phyloP scores from a whole-genome alignment of 2,888 invertebrate species.

The Seira musarum region DNA sequence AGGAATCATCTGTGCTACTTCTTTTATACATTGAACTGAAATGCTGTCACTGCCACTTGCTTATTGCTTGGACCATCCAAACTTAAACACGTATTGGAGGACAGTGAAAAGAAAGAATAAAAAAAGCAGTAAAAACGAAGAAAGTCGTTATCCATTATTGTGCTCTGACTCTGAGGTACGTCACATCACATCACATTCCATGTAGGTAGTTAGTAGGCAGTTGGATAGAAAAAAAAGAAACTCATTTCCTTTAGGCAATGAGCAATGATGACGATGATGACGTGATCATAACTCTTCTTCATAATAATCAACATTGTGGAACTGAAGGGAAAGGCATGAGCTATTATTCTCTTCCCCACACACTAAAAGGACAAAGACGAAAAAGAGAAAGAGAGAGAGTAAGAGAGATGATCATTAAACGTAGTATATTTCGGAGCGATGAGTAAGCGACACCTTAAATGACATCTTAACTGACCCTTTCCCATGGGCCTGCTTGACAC shows the following conservation, averaged over 20 bases:
- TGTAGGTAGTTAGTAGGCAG: neutral
- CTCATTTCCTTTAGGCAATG: slow-evolving; percentile 28
- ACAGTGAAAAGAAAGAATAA: neutral
- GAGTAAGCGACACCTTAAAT: slow-evolving; percentile 22
- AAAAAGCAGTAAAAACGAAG: slow-evolving; percentile 18
- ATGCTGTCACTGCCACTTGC: too few species aligned
- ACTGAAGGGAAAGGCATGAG: slow-evolving; percentile 1
- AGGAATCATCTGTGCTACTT: neutral
- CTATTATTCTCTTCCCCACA: neutral
- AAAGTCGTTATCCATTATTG: slow-evolving; percentile 19
- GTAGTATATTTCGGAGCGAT: slow-evolving; percentile 18
- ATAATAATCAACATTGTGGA: slow-evolving; percentile 9
- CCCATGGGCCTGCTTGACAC: neutral
- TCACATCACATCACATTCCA: too few species aligned
- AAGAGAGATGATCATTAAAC: slow-evolving; percentile 35
- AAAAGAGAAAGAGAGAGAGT: neutral
- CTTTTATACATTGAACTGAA: neutral
- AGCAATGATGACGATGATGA: neutral
- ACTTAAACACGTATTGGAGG: neutral
- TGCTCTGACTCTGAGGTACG: too few species aligned
- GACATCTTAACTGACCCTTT: slow-evolving; percentile 14
- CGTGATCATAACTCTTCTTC: slow-evolving; percentile 34
- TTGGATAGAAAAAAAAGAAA: neutral
- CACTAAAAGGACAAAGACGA: too few species aligned
- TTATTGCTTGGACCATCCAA: too few species aligned